Evolutionary conservation across 2,888 invertebrate species (phyloP).

Genomic region (Exocentrus adspersus): DNA sequence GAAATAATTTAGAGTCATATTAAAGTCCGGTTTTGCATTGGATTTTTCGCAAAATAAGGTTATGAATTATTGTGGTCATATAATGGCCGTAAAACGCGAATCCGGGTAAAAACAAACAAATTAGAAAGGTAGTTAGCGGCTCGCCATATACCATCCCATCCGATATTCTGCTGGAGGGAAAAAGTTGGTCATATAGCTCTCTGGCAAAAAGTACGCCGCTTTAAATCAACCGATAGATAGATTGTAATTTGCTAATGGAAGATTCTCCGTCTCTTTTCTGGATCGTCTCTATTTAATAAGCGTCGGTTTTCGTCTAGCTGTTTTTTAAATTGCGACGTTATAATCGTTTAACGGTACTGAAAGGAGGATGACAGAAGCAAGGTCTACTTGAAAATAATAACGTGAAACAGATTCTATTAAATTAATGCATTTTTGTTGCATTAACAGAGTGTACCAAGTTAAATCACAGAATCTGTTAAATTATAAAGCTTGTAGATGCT

Average conservation of each 20-base stretch:
- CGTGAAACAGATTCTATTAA: too few species aligned
- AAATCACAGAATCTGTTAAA: too few species aligned
- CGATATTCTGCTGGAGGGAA: slow-evolving; percentile 30
- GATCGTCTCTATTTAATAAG: slow-evolving; percentile 16
- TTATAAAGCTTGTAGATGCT: too few species aligned
- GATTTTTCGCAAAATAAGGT: slow-evolving; percentile 21
- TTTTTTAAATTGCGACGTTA: slow-evolving; percentile 13
- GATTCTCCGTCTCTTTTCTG: slow-evolving; percentile 6
- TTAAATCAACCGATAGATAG: slow-evolving; percentile 58
- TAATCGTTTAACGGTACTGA: slow-evolving; percentile 15
- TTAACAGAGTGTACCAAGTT: too few species aligned
- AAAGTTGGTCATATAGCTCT: slow-evolving; percentile 44
- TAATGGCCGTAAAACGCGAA: slow-evolving; percentile 32
- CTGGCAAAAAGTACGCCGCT: slow-evolving; percentile 46
- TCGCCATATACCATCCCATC: slow-evolving; percentile 45
- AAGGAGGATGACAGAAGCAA: not conserved
- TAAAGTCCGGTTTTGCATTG: slow-evolving; percentile 20
- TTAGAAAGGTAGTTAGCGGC: slow-evolving; percentile 53
- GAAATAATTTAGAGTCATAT: slow-evolving; percentile 17
- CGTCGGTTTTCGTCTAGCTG: slow-evolving; percentile 9
- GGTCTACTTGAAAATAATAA: too few species aligned
- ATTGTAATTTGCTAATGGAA: slow-evolving; percentile 61
- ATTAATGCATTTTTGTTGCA: too few species aligned
- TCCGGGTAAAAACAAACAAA: slow-evolving; percentile 51
- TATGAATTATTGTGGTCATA: slow-evolving; percentile 36